Evolutionary conservation across 1,140 invertebrate genomes (phyloP).

Genomic region (Drosophila leontia): DNA sequence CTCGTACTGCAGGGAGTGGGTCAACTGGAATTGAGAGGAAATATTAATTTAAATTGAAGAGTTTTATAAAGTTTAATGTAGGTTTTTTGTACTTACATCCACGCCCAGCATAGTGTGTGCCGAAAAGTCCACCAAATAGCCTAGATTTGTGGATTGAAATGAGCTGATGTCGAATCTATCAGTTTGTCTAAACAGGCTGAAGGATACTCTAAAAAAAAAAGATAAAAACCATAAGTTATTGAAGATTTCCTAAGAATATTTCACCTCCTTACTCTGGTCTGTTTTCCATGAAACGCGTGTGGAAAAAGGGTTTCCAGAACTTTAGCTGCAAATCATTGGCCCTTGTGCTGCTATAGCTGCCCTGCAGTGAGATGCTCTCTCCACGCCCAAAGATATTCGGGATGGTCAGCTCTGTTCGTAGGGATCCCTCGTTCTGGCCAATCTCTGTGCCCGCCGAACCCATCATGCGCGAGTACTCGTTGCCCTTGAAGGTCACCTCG

Average conservation of each 20-base stretch:
- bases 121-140: slow-evolving; percentile 73
- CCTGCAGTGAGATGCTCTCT: slow-evolving; percentile 79
- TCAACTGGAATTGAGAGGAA: slow-evolving; percentile 65
- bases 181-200: slow-evolving; percentile 77
- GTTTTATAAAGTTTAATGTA: background rate
- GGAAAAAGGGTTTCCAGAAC: slow-evolving; percentile 84
- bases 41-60: too few relatives aligned
- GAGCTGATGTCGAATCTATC: slow-evolving; percentile 74
- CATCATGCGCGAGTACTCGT: slow-evolving; percentile 74
- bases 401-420: slow-evolving; percentile 75
- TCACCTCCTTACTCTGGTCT: slow-evolving; percentile 73
- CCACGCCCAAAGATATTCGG: slow-evolving; percentile 81
- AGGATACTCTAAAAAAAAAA: slow-evolving; percentile 59
- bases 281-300: slow-evolving; percentile 77
- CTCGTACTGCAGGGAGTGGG: slow-evolving; percentile 83
- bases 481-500: slow-evolving; percentile 78
- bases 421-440: slow-evolving; percentile 82
- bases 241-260: background rate
- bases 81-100: slow-evolving; percentile 52
- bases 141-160: slow-evolving; percentile 75
- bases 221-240: background rate
- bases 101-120: slow-evolving; percentile 69
- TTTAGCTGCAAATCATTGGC: slow-evolving; percentile 80
- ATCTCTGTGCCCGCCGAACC: slow-evolving; percentile 83
- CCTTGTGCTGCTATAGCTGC: slow-evolving; percentile 77